Conservation (phyloP, 1,140 invertebrate species). For the Schlechtendalia chinensis region DNA sequence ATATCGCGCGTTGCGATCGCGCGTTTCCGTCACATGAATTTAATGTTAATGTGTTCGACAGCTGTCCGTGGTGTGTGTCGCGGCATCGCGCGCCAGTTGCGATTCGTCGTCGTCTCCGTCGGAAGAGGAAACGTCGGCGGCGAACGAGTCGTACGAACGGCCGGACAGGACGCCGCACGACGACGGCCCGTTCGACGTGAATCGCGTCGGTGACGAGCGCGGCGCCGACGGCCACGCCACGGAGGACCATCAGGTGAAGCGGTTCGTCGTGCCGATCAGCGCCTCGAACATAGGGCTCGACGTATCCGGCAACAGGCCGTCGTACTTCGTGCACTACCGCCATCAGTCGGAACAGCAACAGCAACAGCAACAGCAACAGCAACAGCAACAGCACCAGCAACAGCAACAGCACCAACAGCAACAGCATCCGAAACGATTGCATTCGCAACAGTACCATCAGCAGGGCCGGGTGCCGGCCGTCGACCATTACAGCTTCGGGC, state of each 20-base stretch:
- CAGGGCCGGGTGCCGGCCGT: neutral
- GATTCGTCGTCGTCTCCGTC: conserved; percentile 6
- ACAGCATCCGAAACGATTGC: neutral
- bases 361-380: neutral
- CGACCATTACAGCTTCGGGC: neutral
- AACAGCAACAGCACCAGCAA: neutral
- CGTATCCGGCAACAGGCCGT: neutral
- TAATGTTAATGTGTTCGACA: neutral
- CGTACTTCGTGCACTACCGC: neutral
- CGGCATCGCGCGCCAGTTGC: neutral
- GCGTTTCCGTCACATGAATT: no score
- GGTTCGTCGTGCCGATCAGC: neutral
- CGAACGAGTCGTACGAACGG: neutral
- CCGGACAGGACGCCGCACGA: no score
- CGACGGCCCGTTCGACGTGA: neutral
- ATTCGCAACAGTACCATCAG: neutral
- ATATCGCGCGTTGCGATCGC: no score
- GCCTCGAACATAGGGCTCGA: neutral
- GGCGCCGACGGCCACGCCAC: neutral
- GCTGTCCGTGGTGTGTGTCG: conserved; percentile 14
- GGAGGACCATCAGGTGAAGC: neutral
- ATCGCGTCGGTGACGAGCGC: neutral
- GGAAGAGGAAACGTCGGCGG: neutral
- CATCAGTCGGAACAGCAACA: neutral
- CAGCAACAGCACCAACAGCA: neutral